Conservation (phyloP, 2,888 invertebrate species). For the Drosophila robusta region DNA sequence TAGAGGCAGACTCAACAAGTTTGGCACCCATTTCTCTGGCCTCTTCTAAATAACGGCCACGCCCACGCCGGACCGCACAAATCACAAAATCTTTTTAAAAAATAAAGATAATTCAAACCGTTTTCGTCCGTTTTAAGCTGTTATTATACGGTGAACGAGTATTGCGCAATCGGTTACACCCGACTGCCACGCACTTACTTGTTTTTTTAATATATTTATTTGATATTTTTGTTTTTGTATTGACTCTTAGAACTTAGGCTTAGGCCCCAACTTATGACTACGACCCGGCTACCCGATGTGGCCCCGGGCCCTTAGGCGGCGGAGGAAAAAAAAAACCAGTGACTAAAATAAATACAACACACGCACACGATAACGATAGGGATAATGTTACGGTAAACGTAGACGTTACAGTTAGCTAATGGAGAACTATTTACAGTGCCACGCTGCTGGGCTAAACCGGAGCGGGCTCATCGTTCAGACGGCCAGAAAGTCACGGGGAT, state of each 20-base stretch:
- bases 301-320: conserved; percentile 15
- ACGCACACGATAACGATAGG: conserved; percentile 28
- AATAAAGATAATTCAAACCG: too few relatives aligned
- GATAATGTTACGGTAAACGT: conserved; percentile 10
- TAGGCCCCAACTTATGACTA: conserved; percentile 71
- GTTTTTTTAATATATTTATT: too few relatives aligned
- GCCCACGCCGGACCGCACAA: too few relatives aligned
- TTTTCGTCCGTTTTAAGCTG: too few relatives aligned
- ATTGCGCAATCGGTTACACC: too few relatives aligned
- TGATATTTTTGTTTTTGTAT: conserved; percentile 18
- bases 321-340: conserved; percentile 45
- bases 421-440: conserved; percentile 46
- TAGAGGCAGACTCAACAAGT: too few relatives aligned
- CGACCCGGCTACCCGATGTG: conserved; percentile 28
- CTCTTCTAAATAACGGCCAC: too few relatives aligned
- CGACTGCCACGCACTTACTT: too few relatives aligned
- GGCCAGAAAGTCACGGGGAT: conserved; percentile 91
- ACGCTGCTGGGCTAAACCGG: conserved; percentile 1
- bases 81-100: too few relatives aligned
- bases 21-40: too few relatives aligned
- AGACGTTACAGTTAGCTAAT: conserved; percentile 14
- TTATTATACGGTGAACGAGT: too few relatives aligned
- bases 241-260: conserved; percentile 71
- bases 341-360: conserved; percentile 69
- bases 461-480: conserved; percentile 85